phyloP scores from a whole-genome alignment of 2,888 invertebrate genomes.

The Ischnus inquisitorius region DNA sequence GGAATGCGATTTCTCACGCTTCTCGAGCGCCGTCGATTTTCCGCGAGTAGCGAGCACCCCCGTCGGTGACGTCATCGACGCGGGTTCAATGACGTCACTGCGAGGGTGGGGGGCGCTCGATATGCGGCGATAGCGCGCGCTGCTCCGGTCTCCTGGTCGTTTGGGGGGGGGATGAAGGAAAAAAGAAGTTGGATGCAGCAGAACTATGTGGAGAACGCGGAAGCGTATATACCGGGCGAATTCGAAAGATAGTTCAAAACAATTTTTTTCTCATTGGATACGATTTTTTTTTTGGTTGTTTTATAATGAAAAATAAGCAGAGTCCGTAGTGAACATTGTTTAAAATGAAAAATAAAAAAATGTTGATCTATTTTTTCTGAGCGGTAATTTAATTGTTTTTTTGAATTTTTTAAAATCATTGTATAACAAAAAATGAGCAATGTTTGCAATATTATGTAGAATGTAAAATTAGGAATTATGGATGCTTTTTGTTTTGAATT shows the following conservation, averaged over 20 bases:
- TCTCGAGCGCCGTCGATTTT: not conserved
- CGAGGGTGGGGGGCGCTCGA: conserved; percentile 75
- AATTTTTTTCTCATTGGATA: not conserved
- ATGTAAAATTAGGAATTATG: not conserved
- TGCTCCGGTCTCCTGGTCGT: conserved; percentile 58
- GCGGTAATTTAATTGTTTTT: too few relatives aligned
- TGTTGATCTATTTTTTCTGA: too few relatives aligned
- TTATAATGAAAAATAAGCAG: not conserved
- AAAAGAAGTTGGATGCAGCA: conserved; percentile 38
- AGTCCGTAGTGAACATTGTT: not conserved
- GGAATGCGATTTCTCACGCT: not conserved
- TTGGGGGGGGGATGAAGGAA: conserved; percentile 15
- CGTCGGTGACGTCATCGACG: conserved; percentile 79
- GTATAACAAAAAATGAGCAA: not conserved
- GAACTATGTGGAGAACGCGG: conserved; percentile 34
- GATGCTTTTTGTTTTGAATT: too few relatives aligned
- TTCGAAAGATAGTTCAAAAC: not conserved
- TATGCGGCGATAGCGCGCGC: conserved; percentile 74
- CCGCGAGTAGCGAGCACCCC: conserved; percentile 71
- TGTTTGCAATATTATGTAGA: not conserved
- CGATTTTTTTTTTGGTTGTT: too few relatives aligned
- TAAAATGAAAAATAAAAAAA: not conserved
- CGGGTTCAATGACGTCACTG: conserved; percentile 81
- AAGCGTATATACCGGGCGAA: conserved; percentile 13
- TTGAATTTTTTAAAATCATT: too few relatives aligned